phyloP scores from a whole-genome alignment of 1,140 invertebrate species.

The Aphaenogaster rudis region DNA sequence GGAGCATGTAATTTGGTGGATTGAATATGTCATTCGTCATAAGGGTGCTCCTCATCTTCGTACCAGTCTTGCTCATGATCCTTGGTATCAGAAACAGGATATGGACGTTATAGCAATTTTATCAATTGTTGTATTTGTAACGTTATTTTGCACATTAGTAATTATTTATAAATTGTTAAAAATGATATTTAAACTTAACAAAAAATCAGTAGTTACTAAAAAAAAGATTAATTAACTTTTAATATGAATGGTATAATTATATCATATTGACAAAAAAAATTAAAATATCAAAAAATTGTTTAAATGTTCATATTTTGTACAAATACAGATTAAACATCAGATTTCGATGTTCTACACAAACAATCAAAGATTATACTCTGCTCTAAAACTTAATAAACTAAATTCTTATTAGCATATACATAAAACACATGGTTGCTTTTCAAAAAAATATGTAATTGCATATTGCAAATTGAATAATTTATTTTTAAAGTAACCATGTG shows the following conservation, averaged over 20 bases:
- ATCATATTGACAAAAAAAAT: not conserved
- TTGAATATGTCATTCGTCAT: constrained; percentile 88
- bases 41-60: constrained; percentile 86
- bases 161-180: constrained; percentile 41
- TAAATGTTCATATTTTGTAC: no score
- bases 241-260: not conserved
- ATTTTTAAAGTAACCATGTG: no score
- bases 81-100: constrained; percentile 81
- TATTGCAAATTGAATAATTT: no score
- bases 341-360: no score
- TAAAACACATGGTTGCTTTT: no score
- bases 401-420: no score
- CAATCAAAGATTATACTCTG: no score
- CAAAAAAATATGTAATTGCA: no score
- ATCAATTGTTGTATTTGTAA: constrained; percentile 49
- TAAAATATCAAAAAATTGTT: no score
- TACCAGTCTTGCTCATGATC: constrained; percentile 79
- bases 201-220: not conserved
- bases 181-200: not conserved
- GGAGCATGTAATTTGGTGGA: constrained; percentile 87
- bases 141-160: constrained; percentile 1
- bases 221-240: constrained; percentile 47
- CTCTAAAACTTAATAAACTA: no score
- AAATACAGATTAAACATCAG: no score
- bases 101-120: constrained; percentile 78